These are phyloP conservation scores for Amiota mariae DNA, from an alignment of 2,888 invertebrate species.

Conservation along the genomic window DNA sequence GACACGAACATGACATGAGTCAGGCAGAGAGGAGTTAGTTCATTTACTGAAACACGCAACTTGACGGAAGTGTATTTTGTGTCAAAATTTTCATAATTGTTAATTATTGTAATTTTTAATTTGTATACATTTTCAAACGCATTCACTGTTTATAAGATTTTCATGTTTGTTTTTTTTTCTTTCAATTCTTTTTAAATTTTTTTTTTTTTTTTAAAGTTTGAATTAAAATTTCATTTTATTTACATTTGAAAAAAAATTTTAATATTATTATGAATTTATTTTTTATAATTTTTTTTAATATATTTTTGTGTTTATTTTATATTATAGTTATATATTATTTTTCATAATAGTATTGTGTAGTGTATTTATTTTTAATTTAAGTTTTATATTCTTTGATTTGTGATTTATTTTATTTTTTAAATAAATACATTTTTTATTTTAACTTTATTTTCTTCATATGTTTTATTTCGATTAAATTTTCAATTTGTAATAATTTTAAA, in stretches of 20 bases:
- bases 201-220: conserved; percentile 1
- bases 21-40: neutral
- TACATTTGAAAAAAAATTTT: no score
- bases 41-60: conserved; percentile 6
- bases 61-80: conserved; percentile 17
- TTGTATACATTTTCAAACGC: no score
- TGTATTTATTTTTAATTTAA: neutral
- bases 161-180: no score
- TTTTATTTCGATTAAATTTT: no score
- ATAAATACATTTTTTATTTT: no score
- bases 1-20: conserved; percentile 12
- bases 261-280: no score
- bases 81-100: conserved; percentile 11
- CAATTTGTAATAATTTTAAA: no score
- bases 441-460: no score
- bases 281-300: no score
- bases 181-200: neutral
- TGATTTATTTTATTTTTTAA: no score
- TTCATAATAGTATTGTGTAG: neutral
- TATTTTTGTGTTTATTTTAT: neutral
- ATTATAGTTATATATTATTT: neutral
- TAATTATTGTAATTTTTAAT: neutral
- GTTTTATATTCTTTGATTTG: neutral
- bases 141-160: no score
- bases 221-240: neutral